Base-by-base conservation (phyloP, 2,797 vertebrate genomes). In the Silurus lanzhouensis region DNA sequence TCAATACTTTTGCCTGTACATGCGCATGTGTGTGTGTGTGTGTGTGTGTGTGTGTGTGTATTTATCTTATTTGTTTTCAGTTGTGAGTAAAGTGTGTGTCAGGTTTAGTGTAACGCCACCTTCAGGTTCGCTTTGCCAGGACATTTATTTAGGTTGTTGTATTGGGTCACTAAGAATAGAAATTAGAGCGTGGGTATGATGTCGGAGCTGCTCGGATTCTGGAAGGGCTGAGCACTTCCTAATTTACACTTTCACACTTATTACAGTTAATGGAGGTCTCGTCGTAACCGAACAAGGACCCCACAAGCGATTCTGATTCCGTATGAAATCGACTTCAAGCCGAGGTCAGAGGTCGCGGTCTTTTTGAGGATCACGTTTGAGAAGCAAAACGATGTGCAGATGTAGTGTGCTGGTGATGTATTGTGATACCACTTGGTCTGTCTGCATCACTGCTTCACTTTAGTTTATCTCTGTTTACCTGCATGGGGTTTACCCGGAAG, bases 161-260 rank as follows among this genome's bases (percentile, higher is more conserved):
- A 85, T 76, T 81, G 74, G 85, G 83, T 83, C 85, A 58, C 76
- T 85, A 85, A 61, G 70, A 83, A 86, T 88, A 87, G 85, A 86
- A 89, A 88, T 57, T 52, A 83, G 87, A 84, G 82, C 87, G 22
- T 57, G 78, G 66, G 79, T 72, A 60, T 22, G 81, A 74, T 70
- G 66, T 76, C 3, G 44, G 15, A 48, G 46, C 52, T 27, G 80
- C 58, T 0, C 8, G 2, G 19, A 68, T 22, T 46, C n/a, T 20
- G 12, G 1, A 14, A 60, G 48, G 48, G 31, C 48, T 67, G 68
- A 58, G 31, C 1, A 64, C 66, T 66, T 63, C 8, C 19, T 25
- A 17, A 19, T 63, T 63, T 60, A 20, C 55, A 76, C 52, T 60
- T 31, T 44, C 20, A 55, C 27, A 57, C 46, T n/a, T 13, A 38